A percentile compares a stretch with the other conserved stretches of the same genome.
Conservation (phyloP, 37 sponge, comb jelly and placozoan genomes). For the Oscarella lobularis region DNA sequence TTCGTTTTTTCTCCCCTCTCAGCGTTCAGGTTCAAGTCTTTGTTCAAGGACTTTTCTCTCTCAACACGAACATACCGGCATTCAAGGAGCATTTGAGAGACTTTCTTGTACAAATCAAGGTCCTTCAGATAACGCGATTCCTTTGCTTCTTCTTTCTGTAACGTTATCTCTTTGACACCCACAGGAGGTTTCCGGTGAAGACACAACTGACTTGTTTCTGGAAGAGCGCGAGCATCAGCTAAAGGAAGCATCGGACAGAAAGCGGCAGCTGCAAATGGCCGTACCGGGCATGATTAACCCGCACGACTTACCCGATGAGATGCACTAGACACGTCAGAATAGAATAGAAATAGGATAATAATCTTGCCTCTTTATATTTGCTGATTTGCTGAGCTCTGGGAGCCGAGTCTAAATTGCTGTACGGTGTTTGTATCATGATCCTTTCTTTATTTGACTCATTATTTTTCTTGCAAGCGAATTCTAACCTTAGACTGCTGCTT, state of each 20-base stretch:
- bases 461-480: too few relatives aligned
- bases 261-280: conserved; percentile 53
- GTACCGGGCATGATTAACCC: conserved; percentile 98
- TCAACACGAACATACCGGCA: conserved; percentile 56
- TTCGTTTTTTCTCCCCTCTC: neutral
- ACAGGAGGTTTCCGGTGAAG: conserved; percentile 77
- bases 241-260: conserved; percentile 60
- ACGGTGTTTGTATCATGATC: too few relatives aligned
- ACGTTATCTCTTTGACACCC: neutral
- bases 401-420: too few relatives aligned
- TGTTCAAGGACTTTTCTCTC: conserved; percentile 72
- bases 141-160: too few relatives aligned
- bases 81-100: conserved; percentile 94
- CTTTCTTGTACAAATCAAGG: conserved; percentile 89
- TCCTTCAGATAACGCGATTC: too few relatives aligned
- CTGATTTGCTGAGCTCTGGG: too few relatives aligned
- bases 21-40: conserved; percentile 77
- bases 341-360: too few relatives aligned
- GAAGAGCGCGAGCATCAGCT: conserved; percentile 85
- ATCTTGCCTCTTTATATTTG: too few relatives aligned
- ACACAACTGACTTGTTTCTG: conserved; percentile 61
- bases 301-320: conserved; percentile 92
- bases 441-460: too few relatives aligned
- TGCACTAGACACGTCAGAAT: too few relatives aligned
- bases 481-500: too few relatives aligned